phyloP scores from a whole-genome alignment of 2,888 invertebrate species.

The Apamea sordens region DNA sequence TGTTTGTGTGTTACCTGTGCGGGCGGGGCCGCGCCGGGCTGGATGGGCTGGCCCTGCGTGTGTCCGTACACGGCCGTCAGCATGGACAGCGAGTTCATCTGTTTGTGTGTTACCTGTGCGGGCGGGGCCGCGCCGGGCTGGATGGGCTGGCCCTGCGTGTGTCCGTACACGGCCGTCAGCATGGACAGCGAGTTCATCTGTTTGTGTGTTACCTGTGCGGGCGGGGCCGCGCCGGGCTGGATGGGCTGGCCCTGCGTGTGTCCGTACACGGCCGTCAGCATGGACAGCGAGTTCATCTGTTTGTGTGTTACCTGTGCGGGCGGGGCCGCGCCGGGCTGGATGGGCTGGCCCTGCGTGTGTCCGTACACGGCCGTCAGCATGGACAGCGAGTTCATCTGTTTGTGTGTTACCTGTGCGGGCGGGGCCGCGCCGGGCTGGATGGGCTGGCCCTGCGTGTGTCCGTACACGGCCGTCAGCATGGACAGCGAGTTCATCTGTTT shows the following conservation, averaged over 20 bases:
- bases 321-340: constrained; percentile 67
- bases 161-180: constrained; percentile 91
- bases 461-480: constrained; percentile 92
- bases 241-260: constrained; percentile 82
- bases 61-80: constrained; percentile 91
- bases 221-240: constrained; percentile 66
- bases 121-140: constrained; percentile 66
- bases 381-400: constrained; percentile 93
- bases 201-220: constrained; percentile 37
- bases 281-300: constrained; percentile 93
- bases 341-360: constrained; percentile 81
- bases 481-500: constrained; percentile 93
- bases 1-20: constrained; percentile 34
- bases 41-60: constrained; percentile 81
- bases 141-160: constrained; percentile 81
- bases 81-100: constrained; percentile 95
- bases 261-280: constrained; percentile 92
- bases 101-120: constrained; percentile 34
- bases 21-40: constrained; percentile 62
- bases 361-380: constrained; percentile 92
- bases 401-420: constrained; percentile 39
- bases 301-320: constrained; percentile 39
- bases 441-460: constrained; percentile 82
- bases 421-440: constrained; percentile 67
- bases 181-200: constrained; percentile 94